Conservation (phyloP, 2,888 invertebrate genomes). For the Fragum sueziense region DNA sequence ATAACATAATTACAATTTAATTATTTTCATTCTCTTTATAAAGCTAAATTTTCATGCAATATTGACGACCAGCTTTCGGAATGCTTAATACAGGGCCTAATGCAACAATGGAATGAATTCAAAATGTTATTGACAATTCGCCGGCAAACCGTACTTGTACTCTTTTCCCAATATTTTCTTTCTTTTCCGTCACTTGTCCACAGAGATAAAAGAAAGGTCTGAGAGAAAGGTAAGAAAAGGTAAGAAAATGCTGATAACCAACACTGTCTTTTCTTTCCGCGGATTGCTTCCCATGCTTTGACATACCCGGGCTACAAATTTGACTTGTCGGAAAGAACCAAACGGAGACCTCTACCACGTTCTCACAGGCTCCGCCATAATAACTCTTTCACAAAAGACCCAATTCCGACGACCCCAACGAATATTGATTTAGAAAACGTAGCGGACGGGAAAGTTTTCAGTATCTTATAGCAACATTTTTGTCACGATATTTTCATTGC, state of each 20-base stretch:
- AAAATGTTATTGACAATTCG: background rate
- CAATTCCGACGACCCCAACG: background rate
- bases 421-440: background rate
- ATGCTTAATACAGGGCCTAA: background rate
- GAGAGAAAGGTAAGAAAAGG: background rate
- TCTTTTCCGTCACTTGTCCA: too few species aligned
- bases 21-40: too few species aligned
- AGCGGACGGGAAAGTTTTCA: background rate
- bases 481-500: background rate
- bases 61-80: background rate
- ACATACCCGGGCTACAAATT: too few species aligned
- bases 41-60: background rate
- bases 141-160: too few species aligned
- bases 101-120: background rate
- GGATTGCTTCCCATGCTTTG: background rate
- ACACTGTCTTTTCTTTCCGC: background rate
- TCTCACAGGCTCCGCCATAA: background rate
- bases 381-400: background rate
- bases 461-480: background rate
- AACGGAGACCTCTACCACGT: too few species aligned
- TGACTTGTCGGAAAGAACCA: too few species aligned
- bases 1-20: too few species aligned
- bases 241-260: background rate
- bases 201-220: background rate
- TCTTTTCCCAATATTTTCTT: too few species aligned